Evolutionary conservation across 2,113 vertebrate genomes (phyloP), one percentile per base, ranked within the genome.

Genomic region (Origma solitaria): DNA sequence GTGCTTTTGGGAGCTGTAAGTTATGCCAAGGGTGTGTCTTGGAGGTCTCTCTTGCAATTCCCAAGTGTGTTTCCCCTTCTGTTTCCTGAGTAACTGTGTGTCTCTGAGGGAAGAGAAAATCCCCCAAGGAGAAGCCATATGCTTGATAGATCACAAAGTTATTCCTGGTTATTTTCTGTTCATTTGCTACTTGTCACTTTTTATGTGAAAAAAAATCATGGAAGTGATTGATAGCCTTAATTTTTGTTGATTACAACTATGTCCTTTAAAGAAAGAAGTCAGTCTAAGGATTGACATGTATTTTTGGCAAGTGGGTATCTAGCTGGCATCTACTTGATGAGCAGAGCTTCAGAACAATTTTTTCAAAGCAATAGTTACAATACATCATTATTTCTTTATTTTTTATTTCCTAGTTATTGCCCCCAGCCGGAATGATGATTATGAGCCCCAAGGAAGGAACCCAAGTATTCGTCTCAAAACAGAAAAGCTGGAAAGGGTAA

Each of bases 401-500:
- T 83, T 96, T 97, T 88, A 71, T 83, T 96, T 61, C 69, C 50
- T 96, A 98, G 98, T 78, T 91, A 25, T 57, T 95, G 20, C 80
- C 91, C 79, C 82, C 94, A 96, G 94, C 82, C 96, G 97, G 81
- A 84, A 90, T 37, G 90, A 88, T 53, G 89, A 92, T 92, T 88
- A 47, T 61, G 97, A 93, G 75, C 69, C 88, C 33, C 96, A 95
- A 93, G 97, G 93, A 86, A 97, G 96, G 82, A 98, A 94, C 71
- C 96, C 95, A 16, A 96, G 93, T 92, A 45, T 96, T 95, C 98
- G 97, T 60, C 93, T 99, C 84, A 98, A 97, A 95, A 96, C 98
- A 87, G 99, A 99, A 75, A 98, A 98, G 60, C 90, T 99, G 92
- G 98, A 99, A 94, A 98, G 98, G 98, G 99, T 99, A 96, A 98